phyloP scores from a whole-genome alignment of 2,888 invertebrate species.

The Drosophila barbarae region DNA sequence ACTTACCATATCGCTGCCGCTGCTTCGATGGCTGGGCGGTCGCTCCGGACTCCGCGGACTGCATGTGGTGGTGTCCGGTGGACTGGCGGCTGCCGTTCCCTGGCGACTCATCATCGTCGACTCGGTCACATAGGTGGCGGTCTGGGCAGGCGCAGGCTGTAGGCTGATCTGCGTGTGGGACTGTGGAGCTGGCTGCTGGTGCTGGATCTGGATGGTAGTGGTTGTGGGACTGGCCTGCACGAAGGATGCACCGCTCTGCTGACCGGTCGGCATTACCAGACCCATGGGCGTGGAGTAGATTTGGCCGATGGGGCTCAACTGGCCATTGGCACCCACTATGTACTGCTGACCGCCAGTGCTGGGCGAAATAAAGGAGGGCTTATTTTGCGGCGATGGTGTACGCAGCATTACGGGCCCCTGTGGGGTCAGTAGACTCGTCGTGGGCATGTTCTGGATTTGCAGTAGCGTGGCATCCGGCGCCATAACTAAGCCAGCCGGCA shows the following conservation, averaged over 20 bases:
- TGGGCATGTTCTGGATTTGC: conserved; percentile 89
- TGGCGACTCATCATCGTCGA: conserved; percentile 61
- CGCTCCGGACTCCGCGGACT: conserved; percentile 85
- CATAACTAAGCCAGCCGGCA: conserved; percentile 92
- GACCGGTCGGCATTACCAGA: conserved; percentile 77
- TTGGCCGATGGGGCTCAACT: conserved; percentile 86
- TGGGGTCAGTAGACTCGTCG: conserved; percentile 83
- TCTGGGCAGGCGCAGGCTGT: conserved; percentile 67
- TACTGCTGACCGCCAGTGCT: conserved; percentile 85
- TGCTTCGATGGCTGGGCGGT: conserved; percentile 79
- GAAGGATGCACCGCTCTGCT: conserved; percentile 83
- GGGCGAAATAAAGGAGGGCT: conserved; percentile 85
- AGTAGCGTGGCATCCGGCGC: conserved; percentile 88
- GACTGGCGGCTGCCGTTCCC: conserved; percentile 81
- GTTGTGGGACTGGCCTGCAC: conserved; percentile 86
- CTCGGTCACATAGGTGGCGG: conserved; percentile 55
- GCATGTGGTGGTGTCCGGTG: conserved; percentile 92
- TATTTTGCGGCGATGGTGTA: conserved; percentile 86
- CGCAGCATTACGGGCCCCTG: conserved; percentile 88
- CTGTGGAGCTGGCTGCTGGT: conserved; percentile 80
- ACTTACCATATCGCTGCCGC: conserved; percentile 79
- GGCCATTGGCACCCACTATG: conserved; percentile 88
- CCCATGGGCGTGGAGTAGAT: conserved; percentile 79
- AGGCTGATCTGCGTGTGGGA: conserved; percentile 52
- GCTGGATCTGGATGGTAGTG: conserved; percentile 86